These are phyloP conservation scores for Chalcis sispes DNA, from an alignment of 2,888 invertebrate species.

Conservation along the genomic window DNA sequence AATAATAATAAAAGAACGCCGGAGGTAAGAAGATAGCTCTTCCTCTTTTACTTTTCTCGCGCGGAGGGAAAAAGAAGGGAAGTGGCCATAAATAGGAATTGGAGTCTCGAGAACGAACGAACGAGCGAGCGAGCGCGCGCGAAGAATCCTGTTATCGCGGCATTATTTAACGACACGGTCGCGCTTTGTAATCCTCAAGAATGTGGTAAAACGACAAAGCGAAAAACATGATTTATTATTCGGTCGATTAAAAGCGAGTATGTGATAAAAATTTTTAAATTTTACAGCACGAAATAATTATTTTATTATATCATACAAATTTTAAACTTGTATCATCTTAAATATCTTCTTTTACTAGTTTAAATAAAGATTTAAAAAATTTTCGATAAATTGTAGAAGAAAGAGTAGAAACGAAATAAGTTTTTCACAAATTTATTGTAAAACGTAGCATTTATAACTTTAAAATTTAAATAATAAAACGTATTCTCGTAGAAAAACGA, in stretches of 20 bases:
- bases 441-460: too few species aligned
- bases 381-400: too few species aligned
- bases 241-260: constrained; percentile 21
- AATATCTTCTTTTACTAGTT: too few species aligned
- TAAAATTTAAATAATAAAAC: too few species aligned
- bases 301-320: background rate
- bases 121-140: constrained; percentile 24
- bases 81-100: constrained; percentile 57
- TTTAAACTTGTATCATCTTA: too few species aligned
- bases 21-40: constrained; percentile 6
- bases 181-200: constrained; percentile 31
- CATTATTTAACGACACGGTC: constrained; percentile 54
- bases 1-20: too few species aligned
- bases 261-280: background rate
- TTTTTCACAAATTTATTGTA: too few species aligned
- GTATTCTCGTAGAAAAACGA: too few species aligned
- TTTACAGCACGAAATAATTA: background rate
- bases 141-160: constrained; percentile 56
- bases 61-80: constrained; percentile 14
- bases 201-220: constrained; percentile 13
- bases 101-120: constrained; percentile 31
- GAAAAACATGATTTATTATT: constrained; percentile 38
- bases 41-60: background rate
- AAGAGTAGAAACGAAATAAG: too few species aligned
- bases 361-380: too few species aligned